Evolutionary conservation across 2,888 invertebrate genomes (phyloP), one percentile per base, ranked within the genome.

Genomic region (Pterobdella sp.): DNA sequence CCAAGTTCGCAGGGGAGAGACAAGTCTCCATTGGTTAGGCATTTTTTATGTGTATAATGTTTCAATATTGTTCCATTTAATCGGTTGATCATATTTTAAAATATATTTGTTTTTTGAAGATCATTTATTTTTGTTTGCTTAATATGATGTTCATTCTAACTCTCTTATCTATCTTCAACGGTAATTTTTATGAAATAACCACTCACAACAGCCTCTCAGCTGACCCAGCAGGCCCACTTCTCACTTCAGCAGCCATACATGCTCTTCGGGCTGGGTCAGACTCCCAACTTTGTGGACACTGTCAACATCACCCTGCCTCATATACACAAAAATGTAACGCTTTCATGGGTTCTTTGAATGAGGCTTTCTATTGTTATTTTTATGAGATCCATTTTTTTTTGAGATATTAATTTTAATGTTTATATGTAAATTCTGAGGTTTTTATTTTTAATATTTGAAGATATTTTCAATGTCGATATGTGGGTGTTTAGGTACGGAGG

Each of bases 261-360:
- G 0, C 90, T 94, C 77, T 97, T 98, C 84, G 98, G 98, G 1
- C 86, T 99, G n/a, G 98, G 97, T 1, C 88, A 94, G 74, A 94
- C 94, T 52, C 96, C 97, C 0, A 98, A 98, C 85, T 98, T 97
- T 85, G 92, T 98, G 0, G 96, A 97, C 81, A 88, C 88, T 18
- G 85, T 97, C 49, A 89, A 88, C 73, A 92, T 94, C 1, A 92
- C 93, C 10, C 80, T 87, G 22, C 84, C 85, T 26, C 72, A 56
- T 4, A 29, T 18, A 1, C 18, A 18, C 10, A 18, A 42, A 10
- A 34, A 34, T 3, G 68, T 68, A 26, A 22, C 10, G 2, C 14
- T 35, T 35, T 67, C 14, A 10, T 26, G n/a, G 7, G 7, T 26
- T 26, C 26, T 63, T 63, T 63, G 7, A 14, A 26, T 63, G 7